Percentiles rank a stretch among this genome's conserved stretches.
Conservation (phyloP, 1,140 invertebrate species). For the Chymomyza costata region DNA sequence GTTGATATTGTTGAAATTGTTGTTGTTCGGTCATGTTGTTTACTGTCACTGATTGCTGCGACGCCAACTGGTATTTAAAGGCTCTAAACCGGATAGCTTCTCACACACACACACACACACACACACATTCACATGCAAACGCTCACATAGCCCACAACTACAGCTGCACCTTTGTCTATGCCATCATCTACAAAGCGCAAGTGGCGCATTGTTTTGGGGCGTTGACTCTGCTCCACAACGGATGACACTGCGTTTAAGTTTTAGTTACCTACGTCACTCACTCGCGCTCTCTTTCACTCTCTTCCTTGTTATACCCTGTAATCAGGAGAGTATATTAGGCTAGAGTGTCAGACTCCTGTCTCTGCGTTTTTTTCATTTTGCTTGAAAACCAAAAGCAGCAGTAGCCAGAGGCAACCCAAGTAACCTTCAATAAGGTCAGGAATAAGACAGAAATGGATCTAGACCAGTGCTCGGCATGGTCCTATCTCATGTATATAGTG, state of each 20-base stretch:
- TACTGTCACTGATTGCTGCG: slow-evolving; percentile 41
- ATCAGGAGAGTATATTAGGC: too few relatives aligned
- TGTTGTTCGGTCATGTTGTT: not conserved
- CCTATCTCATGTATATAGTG: too few relatives aligned
- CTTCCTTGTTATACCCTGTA: too few relatives aligned
- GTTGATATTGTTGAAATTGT: too few relatives aligned
- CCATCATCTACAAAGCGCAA: not conserved
- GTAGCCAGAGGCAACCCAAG: slow-evolving; percentile 1
- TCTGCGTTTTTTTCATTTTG: slow-evolving; percentile 8
- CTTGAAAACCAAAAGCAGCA: not conserved
- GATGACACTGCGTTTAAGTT: slow-evolving; percentile 49
- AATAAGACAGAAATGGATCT: too few relatives aligned
- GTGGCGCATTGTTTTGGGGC: slow-evolving; percentile 19
- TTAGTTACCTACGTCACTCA: slow-evolving; percentile 28
- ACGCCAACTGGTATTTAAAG: slow-evolving; percentile 49
- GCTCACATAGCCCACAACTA: slow-evolving; percentile 4
- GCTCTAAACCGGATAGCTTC: slow-evolving; percentile 41
- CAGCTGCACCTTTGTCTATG: too few relatives aligned
- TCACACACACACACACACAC: not conserved
- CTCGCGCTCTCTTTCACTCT: not conserved
- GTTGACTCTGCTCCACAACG: slow-evolving; percentile 17
- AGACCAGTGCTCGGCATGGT: too few relatives aligned
- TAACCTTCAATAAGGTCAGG: too few relatives aligned
- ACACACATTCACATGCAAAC: slow-evolving; percentile 3
- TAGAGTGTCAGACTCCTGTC: too few relatives aligned